phyloP scores from a whole-genome alignment of 2,888 invertebrate genomes.

The Nephrocerus scutellatus region DNA sequence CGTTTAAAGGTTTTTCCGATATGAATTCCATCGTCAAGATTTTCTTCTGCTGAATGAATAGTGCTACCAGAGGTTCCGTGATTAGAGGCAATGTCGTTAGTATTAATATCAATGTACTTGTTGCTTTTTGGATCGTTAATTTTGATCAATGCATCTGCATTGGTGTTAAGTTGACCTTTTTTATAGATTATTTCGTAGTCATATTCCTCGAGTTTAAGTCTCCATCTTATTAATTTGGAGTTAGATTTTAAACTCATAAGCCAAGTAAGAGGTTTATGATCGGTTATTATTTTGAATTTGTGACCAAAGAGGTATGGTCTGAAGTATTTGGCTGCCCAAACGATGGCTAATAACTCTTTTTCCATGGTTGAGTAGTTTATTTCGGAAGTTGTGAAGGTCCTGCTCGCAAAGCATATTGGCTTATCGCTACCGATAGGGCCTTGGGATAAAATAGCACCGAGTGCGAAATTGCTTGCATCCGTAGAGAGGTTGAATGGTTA shows the following conservation, averaged over 20 bases:
- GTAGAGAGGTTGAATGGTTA: too few species aligned
- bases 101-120: conserved; percentile 8
- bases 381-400: conserved; percentile 6
- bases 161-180: conserved; percentile 3
- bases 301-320: too few species aligned
- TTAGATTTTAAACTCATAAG: too few species aligned
- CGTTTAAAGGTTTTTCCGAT: conserved; percentile 19
- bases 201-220: conserved; percentile 8
- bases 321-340: too few species aligned
- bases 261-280: too few species aligned
- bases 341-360: conserved; percentile 6
- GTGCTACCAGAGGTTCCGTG: conserved; percentile 8
- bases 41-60: conserved; percentile 15
- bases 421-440: conserved; percentile 1
- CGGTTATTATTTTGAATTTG: too few species aligned
- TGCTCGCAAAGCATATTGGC: conserved; percentile 11
- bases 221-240: too few species aligned
- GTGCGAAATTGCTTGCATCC: too few species aligned
- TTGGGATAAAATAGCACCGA: conserved; percentile 6
- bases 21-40: conserved; percentile 14
- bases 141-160: background rate
- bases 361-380: conserved; percentile 9
- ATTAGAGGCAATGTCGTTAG: conserved; percentile 4
- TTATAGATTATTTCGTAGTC: conserved; percentile 2
- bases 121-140: background rate